A percentile compares a stretch with the other conserved stretches of the same genome.
These are phyloP conservation scores for Polymixis lichenea DNA, from an alignment of 2,888 invertebrate genomes.

Conservation along the genomic window DNA sequence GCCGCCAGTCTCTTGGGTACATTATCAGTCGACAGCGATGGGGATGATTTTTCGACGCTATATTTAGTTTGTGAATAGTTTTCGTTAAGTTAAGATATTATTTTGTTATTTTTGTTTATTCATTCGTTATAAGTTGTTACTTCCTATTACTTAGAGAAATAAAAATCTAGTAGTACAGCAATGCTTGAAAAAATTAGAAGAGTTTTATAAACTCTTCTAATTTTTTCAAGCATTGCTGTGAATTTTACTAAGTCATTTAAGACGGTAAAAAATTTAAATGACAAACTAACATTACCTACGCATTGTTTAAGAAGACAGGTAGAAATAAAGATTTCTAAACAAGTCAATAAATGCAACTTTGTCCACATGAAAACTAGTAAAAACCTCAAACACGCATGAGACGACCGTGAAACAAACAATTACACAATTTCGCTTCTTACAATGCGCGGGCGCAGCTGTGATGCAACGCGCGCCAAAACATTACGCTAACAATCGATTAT, in stretches of 20 bases:
- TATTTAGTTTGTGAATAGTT: too few species aligned
- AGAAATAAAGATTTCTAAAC: background rate
- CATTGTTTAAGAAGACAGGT: background rate
- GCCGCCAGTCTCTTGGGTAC: too few species aligned
- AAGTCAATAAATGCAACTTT: background rate
- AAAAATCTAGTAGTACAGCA: too few species aligned
- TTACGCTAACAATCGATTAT: slow-evolving; percentile 48
- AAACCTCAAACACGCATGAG: slow-evolving; percentile 5
- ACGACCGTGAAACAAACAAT: slow-evolving; percentile 48
- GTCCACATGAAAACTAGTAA: slow-evolving; percentile 4
- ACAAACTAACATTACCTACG: background rate
- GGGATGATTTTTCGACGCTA: too few species aligned
- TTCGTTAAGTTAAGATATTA: too few species aligned
- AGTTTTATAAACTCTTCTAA: background rate
- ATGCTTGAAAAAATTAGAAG: too few species aligned
- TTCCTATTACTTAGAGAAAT: too few species aligned
- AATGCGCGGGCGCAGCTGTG: slow-evolving; percentile 32
- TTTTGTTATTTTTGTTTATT: too few species aligned
- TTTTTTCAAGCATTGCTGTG: background rate
- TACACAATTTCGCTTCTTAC: slow-evolving; percentile 29
- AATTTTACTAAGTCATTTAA: background rate
- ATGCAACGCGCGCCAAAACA: slow-evolving; percentile 42
- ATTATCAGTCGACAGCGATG: too few species aligned
- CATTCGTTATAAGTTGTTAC: too few species aligned
- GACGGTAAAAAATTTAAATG: background rate